These are phyloP conservation scores for Heliconius melpomene DNA, from an alignment of 1,140 invertebrate genomes.

Conservation along the genomic window DNA sequence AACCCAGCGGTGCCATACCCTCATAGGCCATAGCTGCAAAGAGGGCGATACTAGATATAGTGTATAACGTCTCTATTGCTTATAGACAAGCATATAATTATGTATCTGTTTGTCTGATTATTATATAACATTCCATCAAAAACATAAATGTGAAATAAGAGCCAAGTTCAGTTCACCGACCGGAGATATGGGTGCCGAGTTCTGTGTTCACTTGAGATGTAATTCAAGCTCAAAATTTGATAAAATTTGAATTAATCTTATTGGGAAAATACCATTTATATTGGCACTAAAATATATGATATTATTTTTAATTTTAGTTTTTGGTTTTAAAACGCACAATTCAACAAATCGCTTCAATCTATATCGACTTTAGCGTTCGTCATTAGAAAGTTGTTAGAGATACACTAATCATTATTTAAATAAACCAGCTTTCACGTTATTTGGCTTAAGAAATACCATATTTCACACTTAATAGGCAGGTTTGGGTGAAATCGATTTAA, in stretches of 20 bases:
- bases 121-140: too few relatives aligned
- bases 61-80: not conserved
- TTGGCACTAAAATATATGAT: too few relatives aligned
- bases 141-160: too few relatives aligned
- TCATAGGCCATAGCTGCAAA: not conserved
- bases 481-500: conserved; percentile 18
- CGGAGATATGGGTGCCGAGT: too few relatives aligned
- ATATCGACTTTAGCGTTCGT: conserved; percentile 16
- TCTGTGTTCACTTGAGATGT: too few relatives aligned
- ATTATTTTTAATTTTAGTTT: not conserved
- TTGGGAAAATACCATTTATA: too few relatives aligned
- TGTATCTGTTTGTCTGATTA: not conserved
- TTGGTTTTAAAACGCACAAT: not conserved
- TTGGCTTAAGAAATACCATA: conserved; percentile 22
- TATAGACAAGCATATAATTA: not conserved
- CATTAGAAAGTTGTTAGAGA: conserved; percentile 31
- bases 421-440: conserved; percentile 27
- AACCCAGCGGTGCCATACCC: not conserved
- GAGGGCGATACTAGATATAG: not conserved
- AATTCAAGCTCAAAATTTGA: too few relatives aligned
- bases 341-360: not conserved
- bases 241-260: too few relatives aligned
- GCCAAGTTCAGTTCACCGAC: too few relatives aligned
- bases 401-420: conserved; percentile 30
- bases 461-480: conserved; percentile 21